Evolutionary conservation across 1,140 invertebrate species (phyloP).

Genomic region (Lasioglossum baleicum): DNA sequence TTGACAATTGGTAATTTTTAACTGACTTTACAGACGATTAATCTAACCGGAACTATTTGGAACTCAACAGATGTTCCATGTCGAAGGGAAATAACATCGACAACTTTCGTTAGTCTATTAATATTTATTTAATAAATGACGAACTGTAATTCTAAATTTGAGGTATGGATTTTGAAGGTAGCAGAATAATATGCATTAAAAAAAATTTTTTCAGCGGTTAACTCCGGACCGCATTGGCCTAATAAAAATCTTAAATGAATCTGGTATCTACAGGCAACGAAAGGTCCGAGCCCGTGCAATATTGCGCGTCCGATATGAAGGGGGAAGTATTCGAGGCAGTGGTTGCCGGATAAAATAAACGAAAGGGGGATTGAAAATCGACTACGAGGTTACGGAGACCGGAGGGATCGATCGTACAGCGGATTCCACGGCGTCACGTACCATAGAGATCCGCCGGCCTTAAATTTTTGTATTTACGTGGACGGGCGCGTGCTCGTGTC

Average conservation of each 20-base stretch:
- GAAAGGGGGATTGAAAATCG: neutral
- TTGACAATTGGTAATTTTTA: too few relatives aligned
- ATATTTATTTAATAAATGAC: too few relatives aligned
- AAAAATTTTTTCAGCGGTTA: too few relatives aligned
- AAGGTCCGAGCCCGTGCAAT: too few relatives aligned
- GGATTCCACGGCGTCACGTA: neutral
- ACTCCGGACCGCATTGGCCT: neutral
- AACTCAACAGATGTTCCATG: too few relatives aligned
- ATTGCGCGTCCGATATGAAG: neutral
- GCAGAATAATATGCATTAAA: too few relatives aligned
- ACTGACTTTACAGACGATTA: too few relatives aligned
- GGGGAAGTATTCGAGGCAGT: neutral
- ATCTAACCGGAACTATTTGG: too few relatives aligned
- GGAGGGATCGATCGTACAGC: neutral
- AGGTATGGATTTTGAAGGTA: too few relatives aligned
- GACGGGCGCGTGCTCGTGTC: neutral
- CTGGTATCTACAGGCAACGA: neutral
- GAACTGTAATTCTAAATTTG: too few relatives aligned
- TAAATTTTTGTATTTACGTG: conserved; percentile 28
- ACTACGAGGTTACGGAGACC: neutral
- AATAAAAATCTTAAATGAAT: neutral
- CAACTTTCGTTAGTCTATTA: too few relatives aligned
- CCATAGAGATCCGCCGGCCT: neutral
- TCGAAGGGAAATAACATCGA: too few relatives aligned
- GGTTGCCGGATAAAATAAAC: neutral